These are phyloP conservation scores for Bhutanitis thaidina DNA, from an alignment of 2,888 invertebrate species.

Conservation along the genomic window DNA sequence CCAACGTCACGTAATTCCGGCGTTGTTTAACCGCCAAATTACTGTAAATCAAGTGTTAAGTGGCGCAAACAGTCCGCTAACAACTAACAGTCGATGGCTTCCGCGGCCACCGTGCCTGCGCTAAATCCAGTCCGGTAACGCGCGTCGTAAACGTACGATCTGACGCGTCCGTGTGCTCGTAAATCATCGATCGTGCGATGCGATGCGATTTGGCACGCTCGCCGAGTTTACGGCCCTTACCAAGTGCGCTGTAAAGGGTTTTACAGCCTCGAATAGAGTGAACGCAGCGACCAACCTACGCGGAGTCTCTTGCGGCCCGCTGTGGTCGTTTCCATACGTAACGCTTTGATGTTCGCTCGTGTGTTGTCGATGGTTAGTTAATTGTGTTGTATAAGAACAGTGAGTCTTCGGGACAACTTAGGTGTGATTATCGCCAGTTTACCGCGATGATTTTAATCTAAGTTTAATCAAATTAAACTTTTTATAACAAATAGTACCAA, in stretches of 20 bases:
- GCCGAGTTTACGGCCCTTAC: constrained; percentile 47
- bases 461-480: no score
- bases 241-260: constrained; percentile 55
- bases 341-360: constrained; percentile 21
- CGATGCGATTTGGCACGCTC: constrained; percentile 49
- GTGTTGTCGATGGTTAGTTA: background rate
- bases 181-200: constrained; percentile 66
- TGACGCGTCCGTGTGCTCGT: constrained; percentile 52
- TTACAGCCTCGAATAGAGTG: constrained; percentile 36
- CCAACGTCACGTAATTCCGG: constrained; percentile 34
- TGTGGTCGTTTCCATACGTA: constrained; percentile 10
- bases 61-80: constrained; percentile 40
- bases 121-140: constrained; percentile 44
- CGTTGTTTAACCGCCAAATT: constrained; percentile 41
- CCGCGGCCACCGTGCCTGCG: constrained; percentile 46
- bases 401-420: no score
- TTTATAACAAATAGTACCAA: no score
- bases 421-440: no score
- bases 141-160: constrained; percentile 58
- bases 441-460: no score
- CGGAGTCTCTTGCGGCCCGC: constrained; percentile 4
- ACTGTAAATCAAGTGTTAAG: constrained; percentile 46
- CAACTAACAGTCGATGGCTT: constrained; percentile 48
- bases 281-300: constrained; percentile 13
- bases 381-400: background rate